Evolutionary conservation across 2,797 vertebrate species (phyloP), one percentile per base, ranked within the genome.

Genomic region (Siniperca undulata): DNA sequence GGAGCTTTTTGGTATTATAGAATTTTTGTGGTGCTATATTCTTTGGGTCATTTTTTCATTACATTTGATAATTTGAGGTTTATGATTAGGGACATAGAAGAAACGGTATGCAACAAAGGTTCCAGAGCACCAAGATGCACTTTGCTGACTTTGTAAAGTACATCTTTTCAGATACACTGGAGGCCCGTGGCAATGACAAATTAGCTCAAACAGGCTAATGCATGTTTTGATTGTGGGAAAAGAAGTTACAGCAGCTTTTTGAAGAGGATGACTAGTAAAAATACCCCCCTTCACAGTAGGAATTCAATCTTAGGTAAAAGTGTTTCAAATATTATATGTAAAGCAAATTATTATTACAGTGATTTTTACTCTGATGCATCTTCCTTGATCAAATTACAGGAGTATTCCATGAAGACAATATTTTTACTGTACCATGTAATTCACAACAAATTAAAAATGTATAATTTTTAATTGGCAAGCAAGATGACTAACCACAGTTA

Each of bases 361-460:
- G 7, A 16, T 27, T 62, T 58, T 36, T 5, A n/a, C 48, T 44
- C 22, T 68, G 24, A 34, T n/a, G 69, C n/a, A 69, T 83, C 46
- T 66, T 58, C 13, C 44, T 59, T 17, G 1, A 58, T 59, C 4
- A 80, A 77, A 86, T 83, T 52, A 59, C 60, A 78, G 40, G 46
- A 70, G 48, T 85, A 56, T 52, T 50, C 20, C 17, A 81, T 48
- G 11, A 55, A 64, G 62, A 82, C 70, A 73, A 40, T 40, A 66
- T 65, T 74, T 36, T 81, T 70, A 53, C 61, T 74, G 40, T 27
- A 53, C 44, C 55, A 56, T 79, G 55, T 61, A 58, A 78, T 74
- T 71, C 27, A 76, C 7, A 55, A 80, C 34, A 61, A 88, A 80
- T 84, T 82, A 78, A 75, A 70, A 86, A 77, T 85, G 22, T 55